A percentile compares a stretch with the other conserved stretches of the same genome.
phyloP scores from a whole-genome alignment of 2,113 vertebrate species.

The Sebastes schlegelii region DNA sequence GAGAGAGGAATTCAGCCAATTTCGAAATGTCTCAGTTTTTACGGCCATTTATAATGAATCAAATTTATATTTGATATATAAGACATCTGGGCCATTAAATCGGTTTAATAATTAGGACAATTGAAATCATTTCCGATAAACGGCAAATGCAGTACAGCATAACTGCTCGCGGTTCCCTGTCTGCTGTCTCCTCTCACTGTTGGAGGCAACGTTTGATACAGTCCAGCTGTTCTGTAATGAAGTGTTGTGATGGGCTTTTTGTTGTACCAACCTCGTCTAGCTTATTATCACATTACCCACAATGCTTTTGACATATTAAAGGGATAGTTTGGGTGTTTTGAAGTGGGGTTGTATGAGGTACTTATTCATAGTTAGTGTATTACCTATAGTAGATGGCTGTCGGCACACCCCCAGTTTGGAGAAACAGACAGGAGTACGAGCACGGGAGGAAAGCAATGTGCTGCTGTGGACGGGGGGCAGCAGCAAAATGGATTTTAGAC shows the following conservation, averaged over 20 bases:
- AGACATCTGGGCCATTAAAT: constrained; percentile 38
- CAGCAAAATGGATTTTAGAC: no score
- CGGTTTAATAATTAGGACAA: neutral
- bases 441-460: no score
- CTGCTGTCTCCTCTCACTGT: constrained; percentile 7
- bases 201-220: neutral
- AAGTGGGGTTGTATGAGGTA: no score
- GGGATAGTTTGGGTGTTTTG: no score
- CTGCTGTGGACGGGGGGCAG: no score
- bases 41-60: constrained; percentile 20
- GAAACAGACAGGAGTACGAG: no score
- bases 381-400: no score
- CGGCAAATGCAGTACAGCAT: neutral
- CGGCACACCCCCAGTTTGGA: no score
- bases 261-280: no score
- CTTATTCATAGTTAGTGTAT: no score
- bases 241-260: neutral
- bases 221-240: neutral
- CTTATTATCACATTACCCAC: neutral
- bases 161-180: neutral
- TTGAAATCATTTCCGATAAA: constrained; percentile 29
- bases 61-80: constrained; percentile 18
- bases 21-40: neutral
- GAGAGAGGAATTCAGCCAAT: neutral
- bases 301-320: neutral